Conservation (phyloP, 2,113 vertebrate species). For the Pedionomus torquatus region DNA sequence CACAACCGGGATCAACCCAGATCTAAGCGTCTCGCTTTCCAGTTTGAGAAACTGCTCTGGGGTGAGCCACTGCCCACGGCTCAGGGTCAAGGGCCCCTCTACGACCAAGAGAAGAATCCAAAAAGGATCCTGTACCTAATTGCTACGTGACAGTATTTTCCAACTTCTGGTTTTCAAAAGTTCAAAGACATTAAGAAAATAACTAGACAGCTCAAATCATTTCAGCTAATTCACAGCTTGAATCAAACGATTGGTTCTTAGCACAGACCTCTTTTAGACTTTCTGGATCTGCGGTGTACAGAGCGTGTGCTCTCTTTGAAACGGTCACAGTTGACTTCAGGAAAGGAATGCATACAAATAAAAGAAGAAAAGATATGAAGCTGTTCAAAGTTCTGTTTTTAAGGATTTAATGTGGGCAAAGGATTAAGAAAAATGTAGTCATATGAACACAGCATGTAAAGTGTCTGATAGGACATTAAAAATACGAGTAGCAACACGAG, state of each 20-base stretch:
- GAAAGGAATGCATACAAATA: conserved; percentile 74
- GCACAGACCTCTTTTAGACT: conserved; percentile 88
- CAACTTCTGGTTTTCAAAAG: background rate
- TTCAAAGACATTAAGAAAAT: background rate
- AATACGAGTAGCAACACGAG: background rate
- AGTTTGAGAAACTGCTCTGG: background rate
- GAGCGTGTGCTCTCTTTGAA: conserved; percentile 84
- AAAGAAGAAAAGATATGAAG: conserved; percentile 63
- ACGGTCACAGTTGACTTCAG: conserved; percentile 83
- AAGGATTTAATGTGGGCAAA: conserved; percentile 1
- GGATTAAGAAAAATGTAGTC: background rate
- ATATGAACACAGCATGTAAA: background rate
- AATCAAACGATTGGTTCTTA: conserved; percentile 52
- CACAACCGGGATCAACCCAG: background rate
- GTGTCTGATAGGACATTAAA: background rate
- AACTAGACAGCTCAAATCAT: conserved; percentile 39
- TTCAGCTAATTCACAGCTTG: conserved; percentile 27
- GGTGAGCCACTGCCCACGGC: background rate
- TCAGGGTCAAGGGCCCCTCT: background rate
- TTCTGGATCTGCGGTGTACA: conserved; percentile 87
- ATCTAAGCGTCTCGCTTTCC: background rate
- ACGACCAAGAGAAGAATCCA: background rate
- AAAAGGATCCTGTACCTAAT: background rate
- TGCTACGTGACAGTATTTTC: background rate
- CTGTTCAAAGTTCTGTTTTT: conserved; percentile 25